Base-by-base conservation (phyloP, 1,140 invertebrate species). In the Nasonia giraulti region DNA sequence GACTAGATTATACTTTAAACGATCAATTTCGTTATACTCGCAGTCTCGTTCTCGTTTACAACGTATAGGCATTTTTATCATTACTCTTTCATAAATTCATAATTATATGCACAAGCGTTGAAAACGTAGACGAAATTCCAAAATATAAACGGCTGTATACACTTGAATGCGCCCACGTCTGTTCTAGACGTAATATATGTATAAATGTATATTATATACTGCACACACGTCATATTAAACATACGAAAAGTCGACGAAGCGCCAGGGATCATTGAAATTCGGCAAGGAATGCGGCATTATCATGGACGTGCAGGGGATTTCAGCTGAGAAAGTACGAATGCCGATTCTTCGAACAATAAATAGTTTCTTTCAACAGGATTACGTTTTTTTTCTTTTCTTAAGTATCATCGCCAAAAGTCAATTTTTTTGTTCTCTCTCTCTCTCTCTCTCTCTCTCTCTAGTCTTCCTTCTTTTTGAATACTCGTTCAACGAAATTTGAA, bases 91-190 rank as follows among this genome's bases (percentile, higher is more conserved):
- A 55, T 47, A 62, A 62, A 62, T 62, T 20, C 17, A 62, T 62
- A n/a, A 62, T 62, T 27, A 27, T 27, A 27, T 27, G 27, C 27
- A 20, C 55, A 62, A 62, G 55, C 55, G 55, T 62, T 62, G 55
- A 62, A 62, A 62, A 62, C 17, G 17, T 62, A 62, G 55, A 62
- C 55, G 55, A 62, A 62, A 62, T 62, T 62, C 4, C 55, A 62
- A 62, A 62, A 62, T 62, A 73, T 31, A 71, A 71, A 73, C 69
- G 44, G 68, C 55, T 62, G 55, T 62, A 62, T 62, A 71, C 27
- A 27, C 31, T 83, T 62, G 31, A 44, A 33, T 37, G 40, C 23
- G 47, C 79, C 84, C 84, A 85, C 84, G 44, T 81, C 84, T 77
- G 78, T 37, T 85, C 55, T 81, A 85, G 50, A 80, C 55, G 27